A percentile compares a stretch with the other conserved stretches of the same genome.
Evolutionary conservation across 2,888 invertebrate genomes (phyloP).

Genomic region (Smittia sp.): DNA sequence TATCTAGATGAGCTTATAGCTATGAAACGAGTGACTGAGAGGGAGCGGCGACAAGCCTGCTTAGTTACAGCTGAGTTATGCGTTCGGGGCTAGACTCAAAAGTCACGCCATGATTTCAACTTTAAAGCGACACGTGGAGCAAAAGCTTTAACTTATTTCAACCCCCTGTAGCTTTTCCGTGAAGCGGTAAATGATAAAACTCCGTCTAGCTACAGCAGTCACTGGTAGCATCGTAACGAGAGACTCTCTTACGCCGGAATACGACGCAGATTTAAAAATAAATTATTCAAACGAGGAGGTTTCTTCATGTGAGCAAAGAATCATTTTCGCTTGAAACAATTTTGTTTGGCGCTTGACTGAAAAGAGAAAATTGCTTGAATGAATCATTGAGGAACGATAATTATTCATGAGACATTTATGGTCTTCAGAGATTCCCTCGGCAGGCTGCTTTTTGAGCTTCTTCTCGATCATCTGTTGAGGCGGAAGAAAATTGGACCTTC

Average conservation of each 20-base stretch:
- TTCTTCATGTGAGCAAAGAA: background rate
- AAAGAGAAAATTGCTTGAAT: background rate
- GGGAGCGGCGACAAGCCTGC: too few species aligned
- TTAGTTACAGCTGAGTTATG: too few species aligned
- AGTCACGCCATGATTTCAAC: too few species aligned
- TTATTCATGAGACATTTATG: slow-evolving; percentile 1
- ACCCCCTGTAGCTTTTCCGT: too few species aligned
- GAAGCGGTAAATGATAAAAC: too few species aligned
- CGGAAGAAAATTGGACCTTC: background rate
- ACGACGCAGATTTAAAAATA: slow-evolving; percentile 7
- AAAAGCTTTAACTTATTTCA: too few species aligned
- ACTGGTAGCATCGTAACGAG: background rate
- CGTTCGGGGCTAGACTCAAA: too few species aligned
- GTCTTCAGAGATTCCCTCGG: background rate
- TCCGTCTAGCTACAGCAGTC: too few species aligned
- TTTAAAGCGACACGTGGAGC: too few species aligned
- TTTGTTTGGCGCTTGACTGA: background rate
- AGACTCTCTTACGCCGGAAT: background rate
- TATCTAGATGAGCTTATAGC: too few species aligned
- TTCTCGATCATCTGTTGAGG: background rate
- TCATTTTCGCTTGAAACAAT: background rate
- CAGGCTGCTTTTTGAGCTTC: background rate
- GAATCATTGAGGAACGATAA: background rate
- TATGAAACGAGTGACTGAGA: too few species aligned
- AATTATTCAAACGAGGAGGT: background rate